Base-by-base conservation (phyloP, 2,797 vertebrate genomes). In the Thalassophryne amazonica region DNA sequence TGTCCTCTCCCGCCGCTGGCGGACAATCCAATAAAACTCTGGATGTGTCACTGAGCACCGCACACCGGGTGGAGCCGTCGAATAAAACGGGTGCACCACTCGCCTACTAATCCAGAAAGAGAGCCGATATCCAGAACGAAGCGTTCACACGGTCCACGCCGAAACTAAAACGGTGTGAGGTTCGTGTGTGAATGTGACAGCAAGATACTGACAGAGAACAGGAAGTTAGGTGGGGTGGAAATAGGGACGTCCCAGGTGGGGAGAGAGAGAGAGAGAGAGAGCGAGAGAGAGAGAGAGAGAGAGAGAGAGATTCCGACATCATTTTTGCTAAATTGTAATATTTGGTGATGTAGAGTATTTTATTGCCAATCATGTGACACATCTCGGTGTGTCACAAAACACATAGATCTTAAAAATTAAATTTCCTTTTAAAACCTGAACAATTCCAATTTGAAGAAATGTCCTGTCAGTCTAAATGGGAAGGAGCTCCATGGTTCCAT, bases 161-260 rank as follows among this genome's bases (percentile, higher is more conserved):
- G 30, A 32, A 34, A 45, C 45, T 3, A 60, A 31, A 30, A 36
- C 47, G 60, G 43, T 29, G 22, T 7, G 8, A 11, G 5, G 31
- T 10, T 36, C 19, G 30, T 18, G 29, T 2, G 28, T 13, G 55
- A 36, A 27, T 1, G n/a, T n/a, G 36, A n/a, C n/a, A n/a, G 20
- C 4, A 4, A 4, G 13, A 52, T 40, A 22, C 4, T 15, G 50
- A 39, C 1, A 27, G 18, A 1, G 36, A 48, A 13, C 73, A 73
- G 81, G 81, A 86, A 84, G 81, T 84, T 81, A 80, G 79, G 79
- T 84, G 81, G 53, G 33, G 43, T 52, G 30, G 50, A 58, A 22
- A 30, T 19, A 24, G 65, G 69, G 73, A 73, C 75, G 69, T 62
- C 68, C 73, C 78, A 78, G 75, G 69, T 77, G 59, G 56, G 75